phyloP scores from a whole-genome alignment of 2,888 invertebrate genomes.

The Emmelina monodactyla region DNA sequence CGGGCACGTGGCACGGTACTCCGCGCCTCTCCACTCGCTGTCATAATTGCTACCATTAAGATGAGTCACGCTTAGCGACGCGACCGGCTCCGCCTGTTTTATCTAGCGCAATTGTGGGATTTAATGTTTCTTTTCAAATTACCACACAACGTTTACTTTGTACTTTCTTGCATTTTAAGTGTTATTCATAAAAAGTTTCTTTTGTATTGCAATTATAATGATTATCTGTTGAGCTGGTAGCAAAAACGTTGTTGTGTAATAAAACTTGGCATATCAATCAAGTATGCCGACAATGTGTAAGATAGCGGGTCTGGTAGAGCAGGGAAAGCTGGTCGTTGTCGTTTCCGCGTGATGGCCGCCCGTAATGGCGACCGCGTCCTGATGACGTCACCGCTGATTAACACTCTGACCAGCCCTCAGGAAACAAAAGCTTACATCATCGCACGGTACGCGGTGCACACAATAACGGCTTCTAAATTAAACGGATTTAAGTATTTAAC shows the following conservation, averaged over 20 bases:
- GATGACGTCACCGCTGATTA: constrained; percentile 59
- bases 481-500: too few species aligned
- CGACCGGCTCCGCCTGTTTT: constrained; percentile 42
- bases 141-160: too few species aligned
- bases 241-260: too few species aligned
- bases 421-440: constrained; percentile 58
- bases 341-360: constrained; percentile 58
- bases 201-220: too few species aligned
- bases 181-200: too few species aligned
- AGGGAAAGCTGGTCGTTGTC: constrained; percentile 64
- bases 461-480: neutral
- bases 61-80: constrained; percentile 62
- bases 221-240: too few species aligned
- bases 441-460: constrained; percentile 30
- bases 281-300: constrained; percentile 21
- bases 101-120: constrained; percentile 27
- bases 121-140: constrained; percentile 5
- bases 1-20: constrained; percentile 38
- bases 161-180: too few species aligned
- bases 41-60: constrained; percentile 57
- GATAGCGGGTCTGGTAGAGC: too few species aligned
- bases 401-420: constrained; percentile 46
- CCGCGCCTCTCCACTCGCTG: constrained; percentile 29
- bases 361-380: constrained; percentile 36
- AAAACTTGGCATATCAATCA: too few species aligned